Conservation (phyloP, 2,888 invertebrate species). For the Dromius quadrimaculatus region DNA sequence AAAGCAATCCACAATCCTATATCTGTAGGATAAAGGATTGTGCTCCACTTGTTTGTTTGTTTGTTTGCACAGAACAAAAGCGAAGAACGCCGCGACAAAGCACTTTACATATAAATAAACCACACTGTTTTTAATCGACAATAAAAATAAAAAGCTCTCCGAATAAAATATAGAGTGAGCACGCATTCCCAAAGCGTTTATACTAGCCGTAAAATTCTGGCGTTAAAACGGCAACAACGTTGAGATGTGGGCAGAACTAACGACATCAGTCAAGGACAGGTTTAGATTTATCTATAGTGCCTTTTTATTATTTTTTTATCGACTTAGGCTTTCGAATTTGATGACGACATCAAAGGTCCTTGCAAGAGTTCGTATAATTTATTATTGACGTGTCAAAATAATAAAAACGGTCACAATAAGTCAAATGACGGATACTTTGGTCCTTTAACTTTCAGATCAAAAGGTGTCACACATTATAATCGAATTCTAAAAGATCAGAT, state of each 20-base stretch:
- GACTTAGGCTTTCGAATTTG: background rate
- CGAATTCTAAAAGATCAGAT: no score
- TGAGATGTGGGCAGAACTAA: conserved; percentile 41
- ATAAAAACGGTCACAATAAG: no score
- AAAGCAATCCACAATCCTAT: background rate
- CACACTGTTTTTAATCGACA: conserved; percentile 50
- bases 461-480: no score
- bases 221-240: conserved; percentile 6
- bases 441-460: no score
- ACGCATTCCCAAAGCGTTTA: conserved; percentile 46
- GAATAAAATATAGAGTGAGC: conserved; percentile 35
- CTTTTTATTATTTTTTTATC: background rate
- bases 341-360: conserved; percentile 1
- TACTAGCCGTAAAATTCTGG: conserved; percentile 38
- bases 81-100: conserved; percentile 43
- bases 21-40: background rate
- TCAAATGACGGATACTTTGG: no score
- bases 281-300: background rate
- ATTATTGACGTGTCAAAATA: conserved; percentile 37
- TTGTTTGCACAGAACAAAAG: conserved; percentile 40
- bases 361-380: conserved; percentile 23
- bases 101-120: conserved; percentile 52
- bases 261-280: conserved; percentile 38
- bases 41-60: background rate
- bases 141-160: conserved; percentile 49